Percentiles rank a stretch among this genome's conserved stretches.
Conservation (phyloP, 2,113 vertebrate species). For the Cyrtonyx montezumae region DNA sequence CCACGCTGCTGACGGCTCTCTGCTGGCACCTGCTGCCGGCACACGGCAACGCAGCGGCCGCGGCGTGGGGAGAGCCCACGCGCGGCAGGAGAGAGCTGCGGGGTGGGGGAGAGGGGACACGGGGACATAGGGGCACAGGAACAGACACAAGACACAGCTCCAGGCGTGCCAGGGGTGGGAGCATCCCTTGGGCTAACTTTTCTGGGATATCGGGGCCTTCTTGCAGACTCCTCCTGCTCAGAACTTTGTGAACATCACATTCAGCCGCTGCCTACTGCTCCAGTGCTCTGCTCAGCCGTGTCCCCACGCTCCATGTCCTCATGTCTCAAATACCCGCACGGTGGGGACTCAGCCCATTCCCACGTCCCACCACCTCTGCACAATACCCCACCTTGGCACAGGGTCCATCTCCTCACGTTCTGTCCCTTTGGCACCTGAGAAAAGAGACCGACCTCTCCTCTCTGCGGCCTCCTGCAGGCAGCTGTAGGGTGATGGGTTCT, state of each 20-base stretch:
- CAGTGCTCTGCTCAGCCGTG: not conserved
- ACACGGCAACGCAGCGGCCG: too few relatives aligned
- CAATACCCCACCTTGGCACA: not conserved
- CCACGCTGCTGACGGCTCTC: too few relatives aligned
- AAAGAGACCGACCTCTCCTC: too few relatives aligned
- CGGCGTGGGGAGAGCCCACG: too few relatives aligned
- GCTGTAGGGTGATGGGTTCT: not conserved
- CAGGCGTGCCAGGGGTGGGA: not conserved
- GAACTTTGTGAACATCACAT: not conserved
- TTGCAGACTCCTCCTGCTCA: not conserved
- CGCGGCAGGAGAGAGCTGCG: too few relatives aligned
- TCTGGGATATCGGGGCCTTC: not conserved
- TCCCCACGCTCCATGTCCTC: not conserved
- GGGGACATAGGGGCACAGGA: too few relatives aligned
- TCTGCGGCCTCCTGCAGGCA: not conserved
- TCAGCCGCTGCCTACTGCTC: not conserved
- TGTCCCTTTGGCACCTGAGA: too few relatives aligned
- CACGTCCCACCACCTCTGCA: not conserved
- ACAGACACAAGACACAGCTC: not conserved
- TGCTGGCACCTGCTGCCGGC: too few relatives aligned
- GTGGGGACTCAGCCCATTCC: not conserved
- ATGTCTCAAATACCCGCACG: not conserved
- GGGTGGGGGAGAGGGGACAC: too few relatives aligned
- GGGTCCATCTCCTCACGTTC: not conserved
- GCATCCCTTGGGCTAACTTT: not conserved